Base-by-base conservation (phyloP, 92 coral and sea anemone genomes). In the Phymanthus crucifer region DNA sequence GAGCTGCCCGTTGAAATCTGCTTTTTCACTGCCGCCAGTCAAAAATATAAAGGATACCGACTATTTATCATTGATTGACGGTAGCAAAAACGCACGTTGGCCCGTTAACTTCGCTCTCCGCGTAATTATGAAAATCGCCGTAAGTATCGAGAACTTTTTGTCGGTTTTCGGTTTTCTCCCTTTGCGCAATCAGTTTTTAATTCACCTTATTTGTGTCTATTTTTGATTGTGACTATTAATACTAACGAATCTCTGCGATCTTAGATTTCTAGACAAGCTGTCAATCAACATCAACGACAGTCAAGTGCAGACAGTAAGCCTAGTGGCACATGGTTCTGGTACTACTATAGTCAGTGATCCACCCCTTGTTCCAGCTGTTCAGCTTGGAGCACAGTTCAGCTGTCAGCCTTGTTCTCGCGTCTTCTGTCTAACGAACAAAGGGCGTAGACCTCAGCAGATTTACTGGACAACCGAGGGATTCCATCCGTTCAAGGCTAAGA, bases 391-490 rank as follows among this genome's bases (percentile, higher is more conserved):
- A 11, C 99, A 91, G 87, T 96, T 96, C 86, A 96, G 99, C 82
- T 91, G 95, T 68, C 94, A 87, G 70, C 94, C 96, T 11, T 90
- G 92, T 19, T 83, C 88, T 34, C 88, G 91, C 72, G 76, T 68
- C 82, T 96, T 93, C 82, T 75, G 83, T 29, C 82, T 96, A 35
- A 96, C 93, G 18, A 96, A 96, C 81, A 89, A 90, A 38, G 99
- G 99, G 8, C 73, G 98, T 32, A 79, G 99, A 58, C 90, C 99
- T 68, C 99, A 96, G 72, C 99, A 96, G 85, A 89, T 96, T 29
- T 95, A 95, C 83, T 95, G 99, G 99, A 84, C 97, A 75, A 95
- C 99, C 26, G 99, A 95, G 73, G 99, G 99, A 27, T 95, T 90
- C 80, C 88, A 82, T 72, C 86, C 89, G 7, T 87, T 86, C 92